Evolutionary conservation across 1,140 invertebrate genomes (phyloP), one percentile per base, ranked within the genome.

Genomic region (Leucophenga varia): DNA sequence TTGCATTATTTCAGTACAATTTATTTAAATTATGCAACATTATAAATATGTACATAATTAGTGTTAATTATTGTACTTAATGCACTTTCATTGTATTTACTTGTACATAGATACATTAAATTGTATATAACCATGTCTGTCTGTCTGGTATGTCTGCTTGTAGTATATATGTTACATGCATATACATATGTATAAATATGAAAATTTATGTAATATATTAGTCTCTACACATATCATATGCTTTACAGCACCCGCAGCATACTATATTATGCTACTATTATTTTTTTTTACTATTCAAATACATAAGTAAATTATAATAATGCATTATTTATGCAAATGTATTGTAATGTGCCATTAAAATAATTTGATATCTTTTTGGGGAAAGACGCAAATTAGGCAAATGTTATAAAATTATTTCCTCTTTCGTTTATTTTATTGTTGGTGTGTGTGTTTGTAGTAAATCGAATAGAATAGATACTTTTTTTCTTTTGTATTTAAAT

Each of bases 31-130:
- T 25, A 25, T 10, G 10, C 10, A 25, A 25, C 55, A 45, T 57
- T 37, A 49, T 61, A 58, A 61, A 61, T 61, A 54, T 31, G 55
- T 41, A 41, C 55, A 63, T 63, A 63, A 63, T 58, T 61, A 63
- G 59, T 63, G 59, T 63, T 63, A 63, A 61, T 63, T 63, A 63
- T 61, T 52, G 59, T 25, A 63, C 54, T 63, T 63, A 63, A 63
- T 63, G 59, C 59, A 61, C 55, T 61, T 49, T 49, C 59, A 61
- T 61, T 61, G 52, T 50, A 47, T n/a, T n/a, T n/a, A n/a, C n/a
- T n/a, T n/a, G n/a, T n/a, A n/a, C n/a, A n/a, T n/a, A n/a, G n/a
- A n/a, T n/a, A n/a, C n/a, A 55, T 55, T 61, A 36, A 54, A 55
- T 50, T 58, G 35, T 12, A n/a, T 34, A 4, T 48, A 43, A 35